Evolutionary conservation across 2,888 invertebrate genomes (phyloP).

Genomic region (Nemotelus pantherinus): DNA sequence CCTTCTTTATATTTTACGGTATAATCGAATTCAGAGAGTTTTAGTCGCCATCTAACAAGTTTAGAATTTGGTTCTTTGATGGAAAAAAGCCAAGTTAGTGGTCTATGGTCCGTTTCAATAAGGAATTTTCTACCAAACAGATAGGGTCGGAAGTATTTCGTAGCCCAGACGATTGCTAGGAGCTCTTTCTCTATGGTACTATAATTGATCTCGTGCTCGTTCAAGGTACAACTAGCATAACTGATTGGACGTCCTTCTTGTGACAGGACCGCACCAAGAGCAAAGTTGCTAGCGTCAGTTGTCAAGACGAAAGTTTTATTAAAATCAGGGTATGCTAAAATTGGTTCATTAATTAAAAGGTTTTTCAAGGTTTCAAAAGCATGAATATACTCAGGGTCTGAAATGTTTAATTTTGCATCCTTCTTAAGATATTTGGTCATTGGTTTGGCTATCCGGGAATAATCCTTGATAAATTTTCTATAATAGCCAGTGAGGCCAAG

Average conservation of each 20-base stretch:
- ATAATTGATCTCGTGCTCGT: constrained; percentile 54
- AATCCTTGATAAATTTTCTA: constrained; percentile 47
- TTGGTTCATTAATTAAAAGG: constrained; percentile 52
- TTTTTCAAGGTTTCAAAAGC: constrained; percentile 36
- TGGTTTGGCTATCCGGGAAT: constrained; percentile 15
- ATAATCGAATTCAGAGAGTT: constrained; percentile 3
- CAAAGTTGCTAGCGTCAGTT: constrained; percentile 55
- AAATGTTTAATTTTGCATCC: constrained; percentile 30
- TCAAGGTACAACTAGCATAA: constrained; percentile 55
- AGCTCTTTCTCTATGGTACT: constrained; percentile 52
- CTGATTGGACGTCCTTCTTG: constrained; percentile 55
- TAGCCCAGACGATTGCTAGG: background rate
- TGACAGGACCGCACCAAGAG: constrained; percentile 54
- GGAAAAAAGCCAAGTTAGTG: constrained; percentile 1
- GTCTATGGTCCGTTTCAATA: constrained; percentile 10
- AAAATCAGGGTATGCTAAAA: constrained; percentile 58
- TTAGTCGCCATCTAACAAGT: background rate
- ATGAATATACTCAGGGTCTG: constrained; percentile 15
- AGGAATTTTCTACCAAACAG: constrained; percentile 22
- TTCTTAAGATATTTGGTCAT: constrained; percentile 41
- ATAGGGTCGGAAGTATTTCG: too few species aligned
- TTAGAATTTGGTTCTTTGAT: constrained; percentile 18
- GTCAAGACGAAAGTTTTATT: constrained; percentile 54
- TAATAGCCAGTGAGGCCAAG: constrained; percentile 53
- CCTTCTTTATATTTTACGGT: constrained; percentile 7